These are phyloP conservation scores for Falco concolor DNA, from an alignment of 2,797 vertebrate species.

Conservation along the genomic window DNA sequence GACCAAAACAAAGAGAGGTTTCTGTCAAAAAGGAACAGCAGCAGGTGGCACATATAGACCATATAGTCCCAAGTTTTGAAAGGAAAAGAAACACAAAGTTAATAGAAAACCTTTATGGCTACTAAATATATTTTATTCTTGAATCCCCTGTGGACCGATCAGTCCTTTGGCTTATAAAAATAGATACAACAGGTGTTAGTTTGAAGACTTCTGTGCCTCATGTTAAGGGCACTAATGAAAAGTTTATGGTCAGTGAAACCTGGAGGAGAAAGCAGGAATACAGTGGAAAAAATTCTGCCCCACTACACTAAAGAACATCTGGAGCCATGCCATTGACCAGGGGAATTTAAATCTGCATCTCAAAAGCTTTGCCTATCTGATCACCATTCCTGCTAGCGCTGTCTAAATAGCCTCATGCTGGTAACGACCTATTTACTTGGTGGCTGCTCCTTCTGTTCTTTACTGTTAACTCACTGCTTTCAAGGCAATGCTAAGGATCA, in stretches of 20 bases:
- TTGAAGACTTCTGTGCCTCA: neutral
- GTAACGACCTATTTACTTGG: neutral
- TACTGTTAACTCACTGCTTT: neutral
- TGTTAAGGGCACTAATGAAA: neutral
- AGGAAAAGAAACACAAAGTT: constrained; percentile 26
- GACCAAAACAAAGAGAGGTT: neutral
- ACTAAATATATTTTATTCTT: constrained; percentile 3
- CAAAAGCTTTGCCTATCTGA: constrained; percentile 11
- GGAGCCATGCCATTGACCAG: neutral
- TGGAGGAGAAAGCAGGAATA: neutral
- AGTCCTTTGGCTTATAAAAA: neutral
- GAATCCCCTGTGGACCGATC: neutral
- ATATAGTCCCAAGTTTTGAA: neutral
- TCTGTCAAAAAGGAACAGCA: neutral
- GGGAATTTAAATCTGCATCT: neutral
- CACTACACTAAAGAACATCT: neutral
- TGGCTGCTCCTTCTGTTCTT: neutral
- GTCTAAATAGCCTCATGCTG: neutral
- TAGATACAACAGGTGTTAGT: constrained; percentile 24
- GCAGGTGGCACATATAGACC: neutral
- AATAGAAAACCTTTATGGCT: neutral
- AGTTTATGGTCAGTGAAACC: constrained; percentile 1
- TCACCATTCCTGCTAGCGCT: neutral
- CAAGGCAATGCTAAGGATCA: neutral
- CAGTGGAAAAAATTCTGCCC: neutral